Percentiles rank a stretch among this genome's conserved stretches.
These are phyloP conservation scores for Rhinophrynus dorsalis DNA, from an alignment of 2,797 vertebrate species.

Conservation along the genomic window DNA sequence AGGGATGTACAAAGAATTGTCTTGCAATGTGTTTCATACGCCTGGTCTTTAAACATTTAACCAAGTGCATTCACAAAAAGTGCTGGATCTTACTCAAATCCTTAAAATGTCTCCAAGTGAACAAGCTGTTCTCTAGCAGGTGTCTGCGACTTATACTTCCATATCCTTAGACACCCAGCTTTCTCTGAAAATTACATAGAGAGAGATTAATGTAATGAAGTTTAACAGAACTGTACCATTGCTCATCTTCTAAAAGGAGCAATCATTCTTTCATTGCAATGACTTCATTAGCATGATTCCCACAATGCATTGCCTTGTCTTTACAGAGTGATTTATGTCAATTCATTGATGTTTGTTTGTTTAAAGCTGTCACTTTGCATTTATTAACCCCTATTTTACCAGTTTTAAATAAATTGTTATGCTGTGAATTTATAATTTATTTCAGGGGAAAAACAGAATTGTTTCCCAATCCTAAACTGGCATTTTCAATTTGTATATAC, in stretches of 20 bases:
- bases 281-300: constrained; percentile 46
- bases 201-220: constrained; percentile 43
- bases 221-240: constrained; percentile 38
- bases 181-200: constrained; percentile 29
- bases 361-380: constrained; percentile 35
- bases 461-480: too few relatives aligned
- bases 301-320: constrained; percentile 35
- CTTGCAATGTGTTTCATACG: too few relatives aligned
- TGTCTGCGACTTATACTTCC: constrained; percentile 4
- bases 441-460: too few relatives aligned
- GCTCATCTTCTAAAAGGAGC: constrained; percentile 30
- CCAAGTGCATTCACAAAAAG: too few relatives aligned
- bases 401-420: background rate
- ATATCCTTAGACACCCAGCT: constrained; percentile 19
- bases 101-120: background rate
- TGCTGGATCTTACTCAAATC: background rate
- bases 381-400: constrained; percentile 18
- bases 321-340: constrained; percentile 39
- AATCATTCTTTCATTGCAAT: constrained; percentile 41
- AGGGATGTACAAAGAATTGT: too few relatives aligned
- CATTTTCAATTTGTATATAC: too few relatives aligned
- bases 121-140: constrained; percentile 15
- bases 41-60: too few relatives aligned
- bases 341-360: constrained; percentile 44
- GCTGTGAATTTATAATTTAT: background rate